Base-by-base conservation (phyloP, 2,888 invertebrate species). In the Morpho helenor region DNA sequence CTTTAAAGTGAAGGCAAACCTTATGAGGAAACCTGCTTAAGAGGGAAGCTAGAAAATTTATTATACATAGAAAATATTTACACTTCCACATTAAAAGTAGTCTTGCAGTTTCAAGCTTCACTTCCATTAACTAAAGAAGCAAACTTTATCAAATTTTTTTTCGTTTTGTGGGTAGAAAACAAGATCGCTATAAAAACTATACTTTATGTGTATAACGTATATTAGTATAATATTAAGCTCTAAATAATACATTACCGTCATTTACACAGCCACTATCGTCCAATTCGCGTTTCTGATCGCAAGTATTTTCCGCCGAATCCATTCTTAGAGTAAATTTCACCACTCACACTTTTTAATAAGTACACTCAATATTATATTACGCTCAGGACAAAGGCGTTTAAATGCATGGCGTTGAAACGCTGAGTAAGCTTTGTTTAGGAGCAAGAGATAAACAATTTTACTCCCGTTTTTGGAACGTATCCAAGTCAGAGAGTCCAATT, bases 191-290 rank as follows among this genome's bases (percentile, higher is more conserved):
- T 31, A 31, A 31, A 5, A 31, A 31, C 31, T 31, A 23, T n/a
- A n/a, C n/a, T n/a, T n/a, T 39, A 54, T 39, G 16, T 5, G 5
- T 23, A 16, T 42, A 3, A 31, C 8, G 22, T 8, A 39, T 3
- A 23, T 49, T 4, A 16, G 1, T 31, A 3, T 31, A 16, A 31
- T 31, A 31, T 5, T 5, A 31, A 31, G 31, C 0, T 31, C 31
- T 31, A 31, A 31, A 31, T 31, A 31, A 31, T 31, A 31, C 31
- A 31, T 31, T 67, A 84, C 84, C 82, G 52, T 81, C 82, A 51
- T 80, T 75, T 7, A 77, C 75, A 59, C 76, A 79, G 48, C 83
- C 83, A 54, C 82, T 82, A 52, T 84, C 84, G 53, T 84, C 73
- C 39, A 84, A 54, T 8, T 81, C 82, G n/a, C 64, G 70, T 54